Evolutionary conservation across 2,797 vertebrate genomes (phyloP).

Genomic region (Artibeus lituratus): DNA sequence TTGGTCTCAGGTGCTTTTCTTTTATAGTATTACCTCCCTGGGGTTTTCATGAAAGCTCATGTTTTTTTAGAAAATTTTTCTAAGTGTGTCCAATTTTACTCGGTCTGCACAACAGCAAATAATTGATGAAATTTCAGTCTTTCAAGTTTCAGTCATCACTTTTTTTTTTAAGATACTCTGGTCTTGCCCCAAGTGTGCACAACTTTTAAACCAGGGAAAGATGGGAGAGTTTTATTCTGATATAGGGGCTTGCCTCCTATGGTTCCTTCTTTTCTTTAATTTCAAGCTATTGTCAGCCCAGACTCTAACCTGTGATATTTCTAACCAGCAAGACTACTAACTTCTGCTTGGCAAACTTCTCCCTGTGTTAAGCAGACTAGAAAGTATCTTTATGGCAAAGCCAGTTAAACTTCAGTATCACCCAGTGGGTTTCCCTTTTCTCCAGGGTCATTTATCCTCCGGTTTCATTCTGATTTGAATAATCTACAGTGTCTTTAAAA

Average conservation of each 20-base stretch:
- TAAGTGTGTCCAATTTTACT: background rate
- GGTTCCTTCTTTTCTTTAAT: background rate
- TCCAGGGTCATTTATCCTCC: background rate
- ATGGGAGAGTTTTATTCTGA: background rate
- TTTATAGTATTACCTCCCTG: background rate
- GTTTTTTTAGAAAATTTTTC: background rate
- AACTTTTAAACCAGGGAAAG: background rate
- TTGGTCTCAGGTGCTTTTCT: background rate
- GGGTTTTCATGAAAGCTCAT: background rate
- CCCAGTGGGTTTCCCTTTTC: background rate
- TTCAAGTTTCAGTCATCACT: background rate
- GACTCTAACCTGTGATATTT: background rate
- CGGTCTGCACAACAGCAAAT: background rate
- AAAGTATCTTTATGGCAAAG: background rate
- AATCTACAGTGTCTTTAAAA: background rate
- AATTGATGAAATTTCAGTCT: background rate
- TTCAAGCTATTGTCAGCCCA: background rate
- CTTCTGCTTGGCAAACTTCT: background rate
- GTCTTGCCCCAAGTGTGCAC: background rate
- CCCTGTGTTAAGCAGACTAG: background rate
- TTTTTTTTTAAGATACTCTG: background rate
- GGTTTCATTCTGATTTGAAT: background rate
- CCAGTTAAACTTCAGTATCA: background rate
- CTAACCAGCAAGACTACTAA: background rate
- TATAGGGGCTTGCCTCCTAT: accelerated